Evolutionary conservation across 2,888 invertebrate species (phyloP), one percentile per base, ranked within the genome.

Genomic region (Lissonota sp.): DNA sequence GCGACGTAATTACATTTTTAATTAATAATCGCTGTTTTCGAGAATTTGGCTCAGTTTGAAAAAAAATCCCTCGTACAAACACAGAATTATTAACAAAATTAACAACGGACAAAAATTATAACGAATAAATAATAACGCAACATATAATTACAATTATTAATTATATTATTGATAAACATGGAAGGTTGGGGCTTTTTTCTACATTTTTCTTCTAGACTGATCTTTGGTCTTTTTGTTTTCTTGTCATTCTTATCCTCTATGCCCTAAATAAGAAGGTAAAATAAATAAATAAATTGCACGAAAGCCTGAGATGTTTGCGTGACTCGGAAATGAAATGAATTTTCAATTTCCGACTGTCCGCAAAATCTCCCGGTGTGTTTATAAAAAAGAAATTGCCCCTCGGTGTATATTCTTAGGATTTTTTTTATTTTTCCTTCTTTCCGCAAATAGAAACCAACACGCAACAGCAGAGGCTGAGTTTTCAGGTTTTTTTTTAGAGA

Each of bases 111-210:
- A 14, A 44, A 39, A 7, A 37, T 6, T 10, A 39, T 4, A 6
- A n/a, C n/a, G n/a, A n/a, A 12, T 10, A 16, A 60, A 37, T 49
- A 42, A n/a, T n/a, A 51, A 71, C 26, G 26, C 26, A 26, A 51
- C 1, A n/a, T 16, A 63, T n/a, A 69, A 72, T 72, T 63, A 70
- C 42, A 64, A 51, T 57, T 42, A 49, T 40, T 26, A 26, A 26
- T 26, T 26, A 14, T 60, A 16, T 46, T 39, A 55, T 76, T 49
- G 40, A 60, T 78, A 66, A 67, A 60, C 14, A 53, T 78, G 79
- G 79, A 79, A 74, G 74, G 69, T 70, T 51, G 12, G 39, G 53
- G 51, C n/a, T n/a, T 44, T 74, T 37, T 26, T 69, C 5, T 8
- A 26, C 14, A 7, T 57, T 55, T 12, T 57, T 57, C 51, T 40